Base-by-base conservation (phyloP, 2,888 invertebrate species). In the Ligdia adustata region DNA sequence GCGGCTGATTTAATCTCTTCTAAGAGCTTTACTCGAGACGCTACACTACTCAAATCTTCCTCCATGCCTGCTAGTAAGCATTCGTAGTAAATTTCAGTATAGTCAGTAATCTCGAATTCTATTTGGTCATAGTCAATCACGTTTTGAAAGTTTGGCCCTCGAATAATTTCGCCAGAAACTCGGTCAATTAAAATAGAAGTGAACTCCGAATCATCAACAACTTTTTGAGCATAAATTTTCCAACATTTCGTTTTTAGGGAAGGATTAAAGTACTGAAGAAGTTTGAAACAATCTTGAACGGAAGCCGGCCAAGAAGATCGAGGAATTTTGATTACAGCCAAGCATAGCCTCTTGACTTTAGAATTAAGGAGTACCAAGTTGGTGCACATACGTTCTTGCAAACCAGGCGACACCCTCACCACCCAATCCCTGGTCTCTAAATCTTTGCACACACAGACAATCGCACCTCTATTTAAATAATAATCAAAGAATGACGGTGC, bases 231-330 rank as follows among this genome's bases (percentile, higher is more conserved):
- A 48, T 86, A 86, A 4, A 88, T 78, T 42, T 79, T 79, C 87
- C 88, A 89, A 16, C 69, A 33, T 34, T 66, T 60, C 0, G 87
- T 87, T 57, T 74, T 82, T 11, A 89, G 52, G 0, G 73, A 72
- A 0, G 88, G 87, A 52, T 89, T 89, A 20, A 87, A 89, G 50
- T 87, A 88, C 27, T 89, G 85, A n/a, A 89, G 51, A 0, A 88
- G 61, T 61, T 85, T 86, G 32, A 89, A 88, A 0, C 77, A 79
- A 29, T 87, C 86, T 11, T 74, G 66, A 0, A 85, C 83, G 0
- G 83, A 77, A 0, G 84, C 72, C 0, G 88, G 87, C 82, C 84
- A 85, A 22, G 74, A 74, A 0, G 69, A 51, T 3, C 66, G 63
- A 0, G 86, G 84, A 37, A 88, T 85, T 60, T 82, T 86, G 2